These are phyloP conservation scores for Campaea margaritaria DNA, from an alignment of 2,888 invertebrate genomes.

Conservation along the genomic window DNA sequence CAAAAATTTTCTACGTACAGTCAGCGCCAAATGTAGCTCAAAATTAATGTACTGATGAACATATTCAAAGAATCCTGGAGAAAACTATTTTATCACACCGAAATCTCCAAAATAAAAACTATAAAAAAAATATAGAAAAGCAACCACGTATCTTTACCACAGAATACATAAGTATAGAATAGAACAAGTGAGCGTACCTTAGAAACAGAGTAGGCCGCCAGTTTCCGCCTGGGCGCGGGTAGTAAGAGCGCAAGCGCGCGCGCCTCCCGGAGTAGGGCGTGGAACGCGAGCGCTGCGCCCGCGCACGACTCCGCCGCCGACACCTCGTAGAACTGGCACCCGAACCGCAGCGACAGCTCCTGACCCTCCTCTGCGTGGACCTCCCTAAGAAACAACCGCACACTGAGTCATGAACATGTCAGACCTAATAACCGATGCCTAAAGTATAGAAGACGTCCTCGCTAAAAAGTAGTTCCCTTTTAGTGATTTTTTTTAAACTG, in stretches of 20 bases:
- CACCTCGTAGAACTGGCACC: conserved; percentile 94
- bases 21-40: no score
- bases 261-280: conserved; percentile 90
- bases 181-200: conserved; percentile 77
- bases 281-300: conserved; percentile 92
- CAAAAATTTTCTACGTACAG: no score
- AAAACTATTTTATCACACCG: no score
- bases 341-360: conserved; percentile 89
- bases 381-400: conserved; percentile 77
- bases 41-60: no score
- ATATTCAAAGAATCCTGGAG: no score
- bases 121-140: background rate
- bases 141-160: background rate
- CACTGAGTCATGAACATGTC: no score
- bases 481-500: no score
- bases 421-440: no score
- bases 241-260: conserved; percentile 89
- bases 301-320: conserved; percentile 94
- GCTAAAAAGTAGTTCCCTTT: no score
- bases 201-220: conserved; percentile 91
- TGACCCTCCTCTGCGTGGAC: conserved; percentile 93
- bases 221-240: conserved; percentile 89
- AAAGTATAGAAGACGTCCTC: no score
- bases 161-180: background rate
- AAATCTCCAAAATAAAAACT: no score